phyloP scores from a whole-genome alignment of 2,888 invertebrate species.

The Machimus atricapillus region DNA sequence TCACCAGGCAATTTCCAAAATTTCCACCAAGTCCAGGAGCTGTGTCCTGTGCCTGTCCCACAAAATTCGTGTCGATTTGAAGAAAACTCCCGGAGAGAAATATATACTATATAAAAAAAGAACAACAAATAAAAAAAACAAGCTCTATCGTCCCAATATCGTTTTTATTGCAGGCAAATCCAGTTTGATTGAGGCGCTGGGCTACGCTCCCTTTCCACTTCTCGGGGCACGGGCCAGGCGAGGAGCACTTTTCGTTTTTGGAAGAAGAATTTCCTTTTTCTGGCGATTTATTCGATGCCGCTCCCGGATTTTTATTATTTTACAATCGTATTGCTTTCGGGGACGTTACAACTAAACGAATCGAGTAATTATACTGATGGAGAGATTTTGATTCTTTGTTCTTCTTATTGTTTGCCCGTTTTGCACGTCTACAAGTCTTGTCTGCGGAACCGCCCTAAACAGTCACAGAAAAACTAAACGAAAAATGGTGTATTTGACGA shows the following conservation, averaged over 20 bases:
- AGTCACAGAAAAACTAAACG: conserved; percentile 63
- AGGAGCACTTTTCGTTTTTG: background rate
- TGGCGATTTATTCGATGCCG: background rate
- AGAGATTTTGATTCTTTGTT: conserved; percentile 21
- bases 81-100: background rate
- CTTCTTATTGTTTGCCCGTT: conserved; percentile 37
- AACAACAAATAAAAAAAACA: background rate
- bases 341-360: conserved; percentile 18
- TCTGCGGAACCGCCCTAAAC: conserved; percentile 64
- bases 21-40: background rate
- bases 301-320: background rate
- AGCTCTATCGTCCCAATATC: background rate
- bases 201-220: background rate
- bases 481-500: conserved; percentile 51
- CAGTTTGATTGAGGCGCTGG: background rate
- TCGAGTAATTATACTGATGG: conserved; percentile 15
- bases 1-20: background rate
- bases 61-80: background rate
- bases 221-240: background rate
- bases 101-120: too few relatives aligned
- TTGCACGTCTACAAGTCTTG: conserved; percentile 53
- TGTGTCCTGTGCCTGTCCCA: background rate
- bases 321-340: conserved; percentile 14
- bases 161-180: background rate
- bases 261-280: background rate